phyloP scores from a whole-genome alignment of 2,888 invertebrate species.

The Vanessa cardui region DNA sequence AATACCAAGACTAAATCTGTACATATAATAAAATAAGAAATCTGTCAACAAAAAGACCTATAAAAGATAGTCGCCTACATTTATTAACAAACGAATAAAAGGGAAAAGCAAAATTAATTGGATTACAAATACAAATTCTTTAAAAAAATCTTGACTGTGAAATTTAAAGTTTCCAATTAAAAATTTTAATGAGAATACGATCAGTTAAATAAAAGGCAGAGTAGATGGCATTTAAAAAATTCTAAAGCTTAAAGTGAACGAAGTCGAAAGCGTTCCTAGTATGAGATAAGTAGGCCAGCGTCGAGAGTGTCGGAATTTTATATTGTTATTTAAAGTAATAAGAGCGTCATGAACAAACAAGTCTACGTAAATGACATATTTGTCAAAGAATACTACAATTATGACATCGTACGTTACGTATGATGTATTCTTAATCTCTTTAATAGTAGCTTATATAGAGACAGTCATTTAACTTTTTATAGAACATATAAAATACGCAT shows the following conservation, averaged over 20 bases:
- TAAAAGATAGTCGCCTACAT: not conserved
- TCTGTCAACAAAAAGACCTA: not conserved
- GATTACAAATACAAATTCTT: no score
- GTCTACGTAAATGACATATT: conserved; percentile 1
- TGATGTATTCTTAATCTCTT: not conserved
- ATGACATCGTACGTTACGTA: conserved; percentile 7
- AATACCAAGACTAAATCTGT: conserved; percentile 27
- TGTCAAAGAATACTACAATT: conserved; percentile 11
- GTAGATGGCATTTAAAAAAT: not conserved
- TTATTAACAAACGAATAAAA: not conserved
- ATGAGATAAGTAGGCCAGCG: conserved; percentile 43
- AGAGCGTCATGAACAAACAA: conserved; percentile 13
- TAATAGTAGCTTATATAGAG: conserved; percentile 1
- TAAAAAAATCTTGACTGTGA: no score
- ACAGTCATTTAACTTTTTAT: not conserved
- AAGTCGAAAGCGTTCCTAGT: not conserved
- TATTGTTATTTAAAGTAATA: conserved; percentile 15
- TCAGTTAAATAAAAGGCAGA: no score
- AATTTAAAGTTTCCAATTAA: no score
- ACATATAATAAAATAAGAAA: not conserved
- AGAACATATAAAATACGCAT: not conserved
- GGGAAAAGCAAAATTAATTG: no score
- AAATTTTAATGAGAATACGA: no score
- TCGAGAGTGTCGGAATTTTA: conserved; percentile 40
- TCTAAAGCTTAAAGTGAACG: not conserved